Evolutionary conservation across 35 echinoderm and acorn worm species (phyloP).

Genomic region (Lytechinus variegatus): DNA sequence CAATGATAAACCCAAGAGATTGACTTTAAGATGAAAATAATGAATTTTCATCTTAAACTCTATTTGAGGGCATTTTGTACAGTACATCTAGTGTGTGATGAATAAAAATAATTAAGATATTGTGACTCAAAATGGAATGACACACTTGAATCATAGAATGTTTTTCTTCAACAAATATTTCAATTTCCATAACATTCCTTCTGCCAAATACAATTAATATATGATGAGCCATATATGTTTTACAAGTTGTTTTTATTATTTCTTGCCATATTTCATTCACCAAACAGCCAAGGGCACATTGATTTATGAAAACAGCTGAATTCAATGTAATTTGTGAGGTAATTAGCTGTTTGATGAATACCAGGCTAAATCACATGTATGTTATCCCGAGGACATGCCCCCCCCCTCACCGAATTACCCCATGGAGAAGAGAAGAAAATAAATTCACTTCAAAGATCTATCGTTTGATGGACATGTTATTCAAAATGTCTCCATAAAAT

Average conservation of each 20-base stretch:
- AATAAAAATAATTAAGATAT: no score
- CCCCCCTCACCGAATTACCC: not conserved
- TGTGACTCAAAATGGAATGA: no score
- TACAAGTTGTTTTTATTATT: not conserved
- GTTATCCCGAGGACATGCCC: not conserved
- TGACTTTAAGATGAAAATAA: no score
- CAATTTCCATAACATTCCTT: not conserved
- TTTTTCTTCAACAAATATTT: not conserved
- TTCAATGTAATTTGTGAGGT: not conserved
- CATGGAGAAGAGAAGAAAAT: not conserved
- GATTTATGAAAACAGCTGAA: conserved; percentile 3
- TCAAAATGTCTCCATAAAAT: not conserved
- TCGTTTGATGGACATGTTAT: not conserved
- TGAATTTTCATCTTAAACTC: no score
- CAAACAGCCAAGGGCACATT: not conserved
- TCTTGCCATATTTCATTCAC: not conserved
- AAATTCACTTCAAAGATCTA: not conserved
- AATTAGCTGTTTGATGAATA: not conserved
- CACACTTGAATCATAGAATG: not conserved
- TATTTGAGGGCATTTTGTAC: no score
- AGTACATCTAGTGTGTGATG: no score
- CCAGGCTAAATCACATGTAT: not conserved
- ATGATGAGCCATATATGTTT: not conserved
- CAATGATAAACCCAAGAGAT: no score
- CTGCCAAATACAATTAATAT: not conserved